phyloP scores from a whole-genome alignment of 2,888 invertebrate species.

The Capitulum mitella region DNA sequence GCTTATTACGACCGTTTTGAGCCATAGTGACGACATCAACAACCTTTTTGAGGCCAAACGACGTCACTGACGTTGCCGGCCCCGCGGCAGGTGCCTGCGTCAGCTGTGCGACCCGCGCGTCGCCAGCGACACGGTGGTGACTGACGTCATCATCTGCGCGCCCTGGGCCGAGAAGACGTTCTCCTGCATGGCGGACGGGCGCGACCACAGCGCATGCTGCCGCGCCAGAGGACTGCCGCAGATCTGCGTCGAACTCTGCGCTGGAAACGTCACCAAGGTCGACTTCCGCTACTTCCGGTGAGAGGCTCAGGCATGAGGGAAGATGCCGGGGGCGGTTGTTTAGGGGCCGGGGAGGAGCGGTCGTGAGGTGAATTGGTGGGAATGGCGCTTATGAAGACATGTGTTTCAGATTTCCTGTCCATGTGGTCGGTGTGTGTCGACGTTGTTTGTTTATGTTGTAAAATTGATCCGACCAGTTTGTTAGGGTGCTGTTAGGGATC shows the following conservation, averaged over 20 bases:
- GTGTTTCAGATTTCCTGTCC: too few species aligned
- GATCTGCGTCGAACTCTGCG: slow-evolving; percentile 66
- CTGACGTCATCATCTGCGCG: slow-evolving; percentile 81
- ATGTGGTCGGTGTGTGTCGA: too few species aligned
- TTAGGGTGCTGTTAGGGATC: too few species aligned
- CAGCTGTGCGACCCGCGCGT: slow-evolving; percentile 68
- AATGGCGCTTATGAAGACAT: too few species aligned
- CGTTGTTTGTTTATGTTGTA: too few species aligned
- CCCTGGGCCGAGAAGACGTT: slow-evolving; percentile 78
- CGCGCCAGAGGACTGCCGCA: slow-evolving; percentile 64
- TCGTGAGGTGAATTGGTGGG: too few species aligned
- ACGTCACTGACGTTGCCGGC: neutral
- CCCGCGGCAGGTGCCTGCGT: slow-evolving; percentile 54
- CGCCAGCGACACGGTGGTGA: slow-evolving; percentile 54
- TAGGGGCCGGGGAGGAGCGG: too few species aligned
- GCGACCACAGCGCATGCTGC: slow-evolving; percentile 76
- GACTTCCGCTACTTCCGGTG: slow-evolving; percentile 77
- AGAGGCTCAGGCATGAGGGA: slow-evolving; percentile 45
- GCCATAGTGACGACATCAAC: too few species aligned
- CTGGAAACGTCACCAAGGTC: slow-evolving; percentile 66
- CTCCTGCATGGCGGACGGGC: slow-evolving; percentile 66
- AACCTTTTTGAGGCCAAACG: too few species aligned
- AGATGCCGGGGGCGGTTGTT: too few species aligned
- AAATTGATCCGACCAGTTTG: too few species aligned
- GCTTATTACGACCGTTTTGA: too few species aligned